Percentiles rank a stretch among this genome's conserved stretches.
These are phyloP conservation scores for Eira barbara DNA, from an alignment of 2,113 vertebrate species.

Conservation along the genomic window DNA sequence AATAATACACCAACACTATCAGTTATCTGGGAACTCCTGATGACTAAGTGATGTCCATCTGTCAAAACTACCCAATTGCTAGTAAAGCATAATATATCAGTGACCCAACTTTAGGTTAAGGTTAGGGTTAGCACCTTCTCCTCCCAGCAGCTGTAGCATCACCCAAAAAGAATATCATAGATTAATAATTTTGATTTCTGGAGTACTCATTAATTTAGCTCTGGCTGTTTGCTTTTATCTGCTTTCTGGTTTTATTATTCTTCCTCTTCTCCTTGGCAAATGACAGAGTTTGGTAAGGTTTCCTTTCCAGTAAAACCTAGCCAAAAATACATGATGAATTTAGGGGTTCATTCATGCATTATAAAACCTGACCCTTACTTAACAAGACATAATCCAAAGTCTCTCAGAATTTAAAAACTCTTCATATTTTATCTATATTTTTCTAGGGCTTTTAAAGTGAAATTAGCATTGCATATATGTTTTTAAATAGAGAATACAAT, in stretches of 20 bases:
- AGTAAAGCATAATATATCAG: not conserved
- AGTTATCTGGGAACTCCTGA: not conserved
- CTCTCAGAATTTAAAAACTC: not conserved
- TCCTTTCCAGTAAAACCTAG: conserved; percentile 3
- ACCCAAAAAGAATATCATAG: not conserved
- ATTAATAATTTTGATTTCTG: not conserved
- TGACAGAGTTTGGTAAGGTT: not conserved
- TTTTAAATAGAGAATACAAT: not conserved
- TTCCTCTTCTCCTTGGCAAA: conserved; percentile 21
- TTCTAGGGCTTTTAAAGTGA: conserved; percentile 1
- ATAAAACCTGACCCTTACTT: not conserved
- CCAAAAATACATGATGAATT: conserved; percentile 22
- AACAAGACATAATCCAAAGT: conserved; percentile 27
- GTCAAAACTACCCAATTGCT: not conserved
- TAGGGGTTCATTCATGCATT: not conserved
- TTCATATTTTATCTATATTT: not conserved
- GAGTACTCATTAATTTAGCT: conserved; percentile 7
- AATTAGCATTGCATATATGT: not conserved
- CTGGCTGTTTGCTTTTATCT: not conserved
- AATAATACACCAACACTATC: not conserved
- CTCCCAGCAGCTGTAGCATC: not conserved
- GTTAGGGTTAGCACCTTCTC: not conserved
- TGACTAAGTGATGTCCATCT: not conserved
- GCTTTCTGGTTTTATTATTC: conserved; percentile 35
- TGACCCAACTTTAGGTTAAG: not conserved